Percentiles rank a stretch among this genome's conserved stretches.
Conservation (phyloP, 2,113 vertebrate species). For the Formicarius rufipectus region DNA sequence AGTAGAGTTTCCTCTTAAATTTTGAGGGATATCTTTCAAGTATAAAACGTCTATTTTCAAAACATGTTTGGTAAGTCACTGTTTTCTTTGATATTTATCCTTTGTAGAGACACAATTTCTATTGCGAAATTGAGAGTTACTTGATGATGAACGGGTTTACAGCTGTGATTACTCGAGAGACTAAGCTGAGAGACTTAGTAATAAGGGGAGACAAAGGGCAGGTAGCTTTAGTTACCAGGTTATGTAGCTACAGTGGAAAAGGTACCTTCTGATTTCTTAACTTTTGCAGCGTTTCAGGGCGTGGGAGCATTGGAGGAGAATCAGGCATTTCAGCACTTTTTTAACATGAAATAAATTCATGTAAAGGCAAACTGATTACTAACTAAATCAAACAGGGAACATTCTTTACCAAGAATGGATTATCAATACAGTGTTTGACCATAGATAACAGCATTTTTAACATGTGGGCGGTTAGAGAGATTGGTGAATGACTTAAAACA, state of each 20-base stretch:
- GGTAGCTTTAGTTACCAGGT: not conserved
- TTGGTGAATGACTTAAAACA: not conserved
- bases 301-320: not conserved
- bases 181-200: not conserved
- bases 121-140: not conserved
- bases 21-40: not conserved
- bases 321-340: not conserved
- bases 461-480: not conserved
- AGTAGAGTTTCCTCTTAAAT: not conserved
- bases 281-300: not conserved
- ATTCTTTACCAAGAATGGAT: not conserved
- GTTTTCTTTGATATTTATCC: not conserved
- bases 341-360: not conserved
- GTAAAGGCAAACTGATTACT: not conserved
- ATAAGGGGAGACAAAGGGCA: not conserved
- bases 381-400: not conserved
- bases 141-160: not conserved
- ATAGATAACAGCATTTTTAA: fast-evolving
- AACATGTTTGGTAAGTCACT: not conserved
- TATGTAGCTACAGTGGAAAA: not conserved
- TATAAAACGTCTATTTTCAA: not conserved
- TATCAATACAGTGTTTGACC: not conserved
- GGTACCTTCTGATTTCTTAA: not conserved
- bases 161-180: not conserved
- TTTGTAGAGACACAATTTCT: not conserved